Evolutionary conservation across 1,140 invertebrate genomes (phyloP).

Genomic region (Brachionus plicatilis): DNA sequence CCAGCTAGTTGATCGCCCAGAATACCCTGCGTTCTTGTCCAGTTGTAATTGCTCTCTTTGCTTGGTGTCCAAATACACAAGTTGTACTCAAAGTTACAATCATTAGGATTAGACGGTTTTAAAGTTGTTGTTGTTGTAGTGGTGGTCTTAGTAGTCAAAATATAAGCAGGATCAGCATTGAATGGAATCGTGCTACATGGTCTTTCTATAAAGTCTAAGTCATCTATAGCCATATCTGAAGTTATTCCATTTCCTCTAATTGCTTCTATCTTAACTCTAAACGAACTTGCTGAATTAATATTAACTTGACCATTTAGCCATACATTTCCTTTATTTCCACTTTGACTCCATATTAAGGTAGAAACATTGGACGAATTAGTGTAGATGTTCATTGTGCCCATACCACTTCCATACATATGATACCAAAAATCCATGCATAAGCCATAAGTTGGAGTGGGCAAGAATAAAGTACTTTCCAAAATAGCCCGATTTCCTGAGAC

Average conservation of each 20-base stretch:
- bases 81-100: conserved; percentile 50
- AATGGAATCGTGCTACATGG: conserved; percentile 46
- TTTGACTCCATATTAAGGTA: conserved; percentile 34
- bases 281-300: neutral
- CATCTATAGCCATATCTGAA: conserved; percentile 51
- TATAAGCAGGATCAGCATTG: conserved; percentile 44
- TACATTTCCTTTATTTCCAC: conserved; percentile 38
- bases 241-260: conserved; percentile 44
- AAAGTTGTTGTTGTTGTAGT: neutral
- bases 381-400: conserved; percentile 28
- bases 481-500: neutral
- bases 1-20: neutral
- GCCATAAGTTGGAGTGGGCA: conserved; percentile 17
- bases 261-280: conserved; percentile 47
- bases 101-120: conserved; percentile 4
- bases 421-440: conserved; percentile 52
- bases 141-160: conserved; percentile 39
- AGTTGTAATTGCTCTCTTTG: neutral
- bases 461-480: conserved; percentile 7
- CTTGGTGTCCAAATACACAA: conserved; percentile 25
- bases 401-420: conserved; percentile 49
- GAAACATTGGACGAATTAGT: neutral
- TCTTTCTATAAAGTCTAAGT: conserved; percentile 47
- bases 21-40: neutral
- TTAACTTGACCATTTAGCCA: conserved; percentile 41